These are phyloP conservation scores for Alosa alosa DNA, from an alignment of 2,113 vertebrate genomes.

Conservation along the genomic window DNA sequence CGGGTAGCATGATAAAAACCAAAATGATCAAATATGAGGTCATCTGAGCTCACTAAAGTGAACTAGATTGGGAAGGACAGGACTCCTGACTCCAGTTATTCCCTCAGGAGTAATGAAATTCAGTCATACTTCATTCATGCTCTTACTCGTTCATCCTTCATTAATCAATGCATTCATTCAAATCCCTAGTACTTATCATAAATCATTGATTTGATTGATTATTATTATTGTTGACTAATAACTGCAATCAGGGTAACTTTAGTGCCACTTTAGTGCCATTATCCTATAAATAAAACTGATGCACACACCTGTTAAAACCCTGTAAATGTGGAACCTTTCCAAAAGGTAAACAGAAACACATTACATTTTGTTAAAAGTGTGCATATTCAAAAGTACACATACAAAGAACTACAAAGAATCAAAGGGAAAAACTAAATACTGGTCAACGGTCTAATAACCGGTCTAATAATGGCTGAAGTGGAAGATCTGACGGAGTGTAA, in stretches of 20 bases:
- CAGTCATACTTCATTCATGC: neutral
- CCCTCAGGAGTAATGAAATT: neutral
- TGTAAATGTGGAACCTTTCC: neutral
- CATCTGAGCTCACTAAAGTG: neutral
- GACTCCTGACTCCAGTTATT: neutral
- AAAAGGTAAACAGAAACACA: neutral
- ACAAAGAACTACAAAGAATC: neutral
- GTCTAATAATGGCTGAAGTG: neutral
- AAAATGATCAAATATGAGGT: neutral
- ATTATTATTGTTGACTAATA: neutral
- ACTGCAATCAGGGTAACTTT: neutral
- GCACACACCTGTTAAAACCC: neutral
- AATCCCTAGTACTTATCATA: neutral
- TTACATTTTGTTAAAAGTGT: neutral
- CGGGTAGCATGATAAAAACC: neutral
- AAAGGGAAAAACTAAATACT: constrained; percentile 11
- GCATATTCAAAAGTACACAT: neutral
- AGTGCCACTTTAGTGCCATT: neutral
- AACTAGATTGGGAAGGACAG: neutral
- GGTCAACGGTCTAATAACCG: neutral
- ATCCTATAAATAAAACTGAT: neutral
- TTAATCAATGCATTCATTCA: neutral
- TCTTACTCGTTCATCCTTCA: neutral
- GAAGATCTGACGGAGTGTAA: neutral
- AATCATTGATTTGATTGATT: neutral